Evolutionary conservation across 2,888 invertebrate genomes (phyloP), one percentile per base, ranked within the genome.

Genomic region (Mayetiola destructor): DNA sequence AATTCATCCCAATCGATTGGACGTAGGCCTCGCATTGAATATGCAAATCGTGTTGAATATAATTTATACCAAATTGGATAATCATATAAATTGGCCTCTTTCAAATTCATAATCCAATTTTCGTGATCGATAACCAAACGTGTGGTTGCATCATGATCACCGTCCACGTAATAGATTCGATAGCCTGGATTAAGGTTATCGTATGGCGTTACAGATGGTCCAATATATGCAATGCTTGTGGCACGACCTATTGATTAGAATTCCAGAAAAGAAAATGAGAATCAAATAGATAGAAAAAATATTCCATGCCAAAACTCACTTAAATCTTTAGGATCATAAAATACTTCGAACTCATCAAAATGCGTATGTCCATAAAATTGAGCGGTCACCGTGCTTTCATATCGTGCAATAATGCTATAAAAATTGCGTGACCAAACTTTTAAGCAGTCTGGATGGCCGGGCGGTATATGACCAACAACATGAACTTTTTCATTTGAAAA

Each of bases 351-450:
- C 71, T 94, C 91, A 70, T 94, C 94, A 66, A 77, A 89, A 74
- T 95, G 94, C 2, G 93, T 94, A 67, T 94, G 94, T 0, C 94
- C 94, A 64, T 86, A 88, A 72, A 94, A 94, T 70, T 94, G 94
- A 2, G 89, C 87, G 1, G 85, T 82, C 58, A 94, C 88, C 0
- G 89, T 94, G 23, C 84, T 80, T 70, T 93, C 92, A 68, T 90
- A 95, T 64, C 92, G 78, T 63, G 88, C 86, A 56, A 92, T 81
- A 58, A 92, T 90, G 48, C 84, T 83, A 66, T 92, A 91, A 69
- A 89, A 92, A 72, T 96, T 96, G 61, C 91, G 80, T 4, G 94
- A 93, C 93, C 95, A 96, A 5, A 93, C 87, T 74, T 92, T 91
- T 32, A 95, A 73, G 66, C 95, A 95, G 69, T 93, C 93, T 0